Percentiles rank a stretch among this genome's conserved stretches.
phyloP scores from a whole-genome alignment of 2,797 vertebrate genomes.

The Sarcophilus harrisii region DNA sequence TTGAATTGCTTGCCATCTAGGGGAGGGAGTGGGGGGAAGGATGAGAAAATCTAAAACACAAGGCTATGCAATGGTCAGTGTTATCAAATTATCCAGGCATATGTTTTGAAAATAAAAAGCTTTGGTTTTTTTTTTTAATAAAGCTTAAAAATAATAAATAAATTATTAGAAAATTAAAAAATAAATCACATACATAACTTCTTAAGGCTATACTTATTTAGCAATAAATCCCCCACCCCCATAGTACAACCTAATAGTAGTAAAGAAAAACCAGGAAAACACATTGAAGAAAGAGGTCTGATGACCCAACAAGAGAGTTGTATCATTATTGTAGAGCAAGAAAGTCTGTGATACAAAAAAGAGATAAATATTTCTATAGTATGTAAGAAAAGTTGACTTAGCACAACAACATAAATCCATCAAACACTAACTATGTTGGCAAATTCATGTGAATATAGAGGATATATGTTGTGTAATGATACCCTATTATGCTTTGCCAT shows the following conservation, averaged over 20 bases:
- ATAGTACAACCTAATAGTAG: neutral
- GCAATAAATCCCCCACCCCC: neutral
- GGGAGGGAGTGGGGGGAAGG: too few relatives aligned
- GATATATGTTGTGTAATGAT: neutral
- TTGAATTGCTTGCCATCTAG: too few relatives aligned
- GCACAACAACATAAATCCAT: neutral
- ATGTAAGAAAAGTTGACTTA: neutral
- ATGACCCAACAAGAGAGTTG: conserved; percentile 16
- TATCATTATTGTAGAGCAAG: conserved; percentile 26
- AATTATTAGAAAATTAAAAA: too few relatives aligned
- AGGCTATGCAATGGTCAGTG: too few relatives aligned
- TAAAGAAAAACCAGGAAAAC: neutral
- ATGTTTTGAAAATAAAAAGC: too few relatives aligned
- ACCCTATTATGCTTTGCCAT: conserved; percentile 71
- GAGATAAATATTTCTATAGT: neutral
- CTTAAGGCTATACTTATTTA: neutral
- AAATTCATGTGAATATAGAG: neutral
- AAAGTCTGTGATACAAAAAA: neutral
- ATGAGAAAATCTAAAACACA: too few relatives aligned
- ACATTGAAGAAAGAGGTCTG: neutral
- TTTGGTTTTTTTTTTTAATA: too few relatives aligned
- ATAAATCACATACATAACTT: neutral
- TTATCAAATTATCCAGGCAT: too few relatives aligned
- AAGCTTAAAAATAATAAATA: too few relatives aligned
- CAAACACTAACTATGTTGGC: neutral